Conservation (phyloP, 2,113 vertebrate species). For the Seriola rivoliana region DNA sequence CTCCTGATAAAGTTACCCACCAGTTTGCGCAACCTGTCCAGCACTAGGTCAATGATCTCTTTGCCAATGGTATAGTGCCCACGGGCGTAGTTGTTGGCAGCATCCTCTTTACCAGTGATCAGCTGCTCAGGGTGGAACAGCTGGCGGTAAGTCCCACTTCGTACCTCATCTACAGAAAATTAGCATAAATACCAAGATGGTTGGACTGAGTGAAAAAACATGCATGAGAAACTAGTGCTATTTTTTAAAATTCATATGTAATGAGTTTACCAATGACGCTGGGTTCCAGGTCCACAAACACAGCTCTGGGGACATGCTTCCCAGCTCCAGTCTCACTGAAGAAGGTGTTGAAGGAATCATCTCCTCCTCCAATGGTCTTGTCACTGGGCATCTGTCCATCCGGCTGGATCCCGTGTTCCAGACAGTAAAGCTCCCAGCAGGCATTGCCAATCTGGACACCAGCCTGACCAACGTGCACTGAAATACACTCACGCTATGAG, state of each 20-base stretch:
- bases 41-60: conserved; percentile 90
- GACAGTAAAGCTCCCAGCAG: conserved; percentile 2
- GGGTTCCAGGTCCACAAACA: neutral
- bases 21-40: conserved; percentile 89
- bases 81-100: conserved; percentile 85
- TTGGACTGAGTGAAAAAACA: no score
- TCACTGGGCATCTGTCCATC: neutral
- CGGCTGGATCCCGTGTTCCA: neutral
- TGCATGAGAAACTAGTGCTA: no score
- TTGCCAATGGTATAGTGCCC: conserved; percentile 92
- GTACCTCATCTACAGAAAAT: conserved; percentile 82
- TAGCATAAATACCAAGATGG: neutral
- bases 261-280: neutral
- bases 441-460: conserved; percentile 47
- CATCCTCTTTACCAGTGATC: conserved; percentile 83
- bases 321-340: neutral
- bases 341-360: neutral
- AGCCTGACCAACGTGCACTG: conserved; percentile 48
- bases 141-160: conserved; percentile 83
- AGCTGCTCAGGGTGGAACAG: conserved; percentile 83
- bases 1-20: conserved; percentile 62
- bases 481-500: conserved; percentile 37
- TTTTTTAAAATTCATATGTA: neutral
- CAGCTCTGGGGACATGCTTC: neutral
- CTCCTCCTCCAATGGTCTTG: neutral